phyloP scores from a whole-genome alignment of 2,113 vertebrate species.

The Eolophus roseicapilla region DNA sequence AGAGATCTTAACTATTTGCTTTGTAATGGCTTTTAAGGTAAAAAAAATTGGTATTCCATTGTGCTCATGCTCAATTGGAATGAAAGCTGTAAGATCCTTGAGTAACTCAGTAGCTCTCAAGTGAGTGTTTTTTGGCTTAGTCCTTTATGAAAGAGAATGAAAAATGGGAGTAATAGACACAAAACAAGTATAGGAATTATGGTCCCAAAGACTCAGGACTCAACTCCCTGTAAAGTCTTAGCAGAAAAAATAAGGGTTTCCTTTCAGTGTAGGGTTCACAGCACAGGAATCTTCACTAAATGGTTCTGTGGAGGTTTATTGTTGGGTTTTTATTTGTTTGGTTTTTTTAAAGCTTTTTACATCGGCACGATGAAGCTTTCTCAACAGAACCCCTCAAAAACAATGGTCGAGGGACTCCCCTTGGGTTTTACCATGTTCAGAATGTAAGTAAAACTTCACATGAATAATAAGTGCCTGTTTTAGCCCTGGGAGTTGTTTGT shows the following conservation, averaged over 20 bases:
- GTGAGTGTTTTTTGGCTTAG: background rate
- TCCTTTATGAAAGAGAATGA: background rate
- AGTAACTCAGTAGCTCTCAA: background rate
- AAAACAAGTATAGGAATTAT: background rate
- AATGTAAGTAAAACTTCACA: slow-evolving; percentile 81
- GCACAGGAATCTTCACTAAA: background rate
- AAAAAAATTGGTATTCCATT: background rate
- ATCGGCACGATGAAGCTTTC: slow-evolving; percentile 98
- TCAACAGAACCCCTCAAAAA: slow-evolving; percentile 98
- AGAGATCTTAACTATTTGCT: background rate
- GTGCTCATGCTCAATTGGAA: background rate
- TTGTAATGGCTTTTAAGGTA: background rate
- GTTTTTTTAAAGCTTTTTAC: slow-evolving; percentile 84
- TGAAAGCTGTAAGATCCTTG: background rate
- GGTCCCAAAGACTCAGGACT: background rate
- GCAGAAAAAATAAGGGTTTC: background rate
- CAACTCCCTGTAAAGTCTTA: background rate
- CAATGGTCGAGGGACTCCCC: slow-evolving; percentile 87
- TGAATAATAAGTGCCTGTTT: background rate
- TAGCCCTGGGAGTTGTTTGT: background rate
- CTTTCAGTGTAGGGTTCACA: background rate
- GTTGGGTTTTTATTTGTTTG: background rate
- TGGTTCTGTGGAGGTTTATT: background rate
- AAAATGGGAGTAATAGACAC: background rate
- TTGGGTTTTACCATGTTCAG: slow-evolving; percentile 97